A percentile compares a stretch with the other conserved stretches of the same genome.
Conservation (phyloP, 2,113 vertebrate genomes). For the Eulemur macaco region DNA sequence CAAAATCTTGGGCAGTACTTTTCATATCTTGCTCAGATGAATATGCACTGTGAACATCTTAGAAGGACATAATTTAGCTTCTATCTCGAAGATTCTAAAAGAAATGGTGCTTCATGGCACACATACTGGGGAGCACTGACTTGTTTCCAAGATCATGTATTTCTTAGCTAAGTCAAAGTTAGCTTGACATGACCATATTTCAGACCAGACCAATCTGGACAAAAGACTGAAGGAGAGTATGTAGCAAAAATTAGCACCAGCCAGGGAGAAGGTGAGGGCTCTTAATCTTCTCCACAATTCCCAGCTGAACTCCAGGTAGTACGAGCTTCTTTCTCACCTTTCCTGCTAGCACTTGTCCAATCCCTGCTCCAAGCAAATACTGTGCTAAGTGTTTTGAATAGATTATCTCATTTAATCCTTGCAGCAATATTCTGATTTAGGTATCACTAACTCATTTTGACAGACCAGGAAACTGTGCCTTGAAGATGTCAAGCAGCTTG, state of each 20-base stretch:
- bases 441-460: neutral
- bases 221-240: neutral
- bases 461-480: neutral
- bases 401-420: neutral
- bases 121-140: neutral
- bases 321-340: neutral
- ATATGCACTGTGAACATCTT: neutral
- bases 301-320: neutral
- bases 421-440: neutral
- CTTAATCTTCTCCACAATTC: neutral
- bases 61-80: neutral
- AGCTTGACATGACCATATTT: neutral
- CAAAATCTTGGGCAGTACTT: neutral
- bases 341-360: neutral
- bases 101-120: neutral
- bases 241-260: neutral
- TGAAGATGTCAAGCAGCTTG: neutral
- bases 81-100: neutral
- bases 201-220: neutral
- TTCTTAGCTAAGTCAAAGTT: constrained; percentile 22
- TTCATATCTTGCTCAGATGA: neutral
- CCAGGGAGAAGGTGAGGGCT: neutral
- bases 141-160: neutral
- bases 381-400: neutral
- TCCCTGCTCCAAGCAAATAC: neutral